Percentiles rank a stretch among this genome's conserved stretches.
Conservation (phyloP, 1,140 invertebrate genomes). For the Rhopalosiphum maidis region DNA sequence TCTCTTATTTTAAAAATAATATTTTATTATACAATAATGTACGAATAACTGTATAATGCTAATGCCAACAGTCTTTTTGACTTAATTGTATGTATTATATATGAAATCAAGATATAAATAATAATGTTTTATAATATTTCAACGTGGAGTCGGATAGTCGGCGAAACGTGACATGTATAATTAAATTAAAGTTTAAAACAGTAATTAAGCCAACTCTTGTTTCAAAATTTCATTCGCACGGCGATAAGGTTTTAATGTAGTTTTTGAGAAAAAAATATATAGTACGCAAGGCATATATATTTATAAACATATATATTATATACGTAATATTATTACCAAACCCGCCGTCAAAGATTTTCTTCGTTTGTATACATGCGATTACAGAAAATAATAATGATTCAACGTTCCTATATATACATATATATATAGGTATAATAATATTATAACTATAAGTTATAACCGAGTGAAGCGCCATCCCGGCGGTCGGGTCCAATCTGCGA, state of each 20-base stretch:
- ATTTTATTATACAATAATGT: not conserved
- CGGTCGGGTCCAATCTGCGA: not conserved
- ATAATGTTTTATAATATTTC: not conserved
- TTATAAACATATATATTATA: not conserved
- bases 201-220: conserved; percentile 4
- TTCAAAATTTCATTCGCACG: not conserved
- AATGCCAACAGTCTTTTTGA: not conserved
- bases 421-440: not conserved
- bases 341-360: not conserved
- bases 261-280: not conserved
- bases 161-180: not conserved
- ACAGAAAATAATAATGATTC: conserved; percentile 22
- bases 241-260: not conserved
- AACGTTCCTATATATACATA: not conserved
- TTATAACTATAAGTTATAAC: conserved; percentile 7
- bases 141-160: not conserved
- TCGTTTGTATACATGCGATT: not conserved
- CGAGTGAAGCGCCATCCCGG: not conserved
- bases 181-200: conserved; percentile 44
- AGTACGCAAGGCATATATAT: not conserved
- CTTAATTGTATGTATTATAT: not conserved
- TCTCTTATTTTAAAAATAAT: not conserved
- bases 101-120: not conserved
- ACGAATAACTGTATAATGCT: not conserved
- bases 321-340: not conserved